Evolutionary conservation across 1,140 invertebrate species (phyloP), one percentile per base, ranked within the genome.

Genomic region (Meteorus sp.): DNA sequence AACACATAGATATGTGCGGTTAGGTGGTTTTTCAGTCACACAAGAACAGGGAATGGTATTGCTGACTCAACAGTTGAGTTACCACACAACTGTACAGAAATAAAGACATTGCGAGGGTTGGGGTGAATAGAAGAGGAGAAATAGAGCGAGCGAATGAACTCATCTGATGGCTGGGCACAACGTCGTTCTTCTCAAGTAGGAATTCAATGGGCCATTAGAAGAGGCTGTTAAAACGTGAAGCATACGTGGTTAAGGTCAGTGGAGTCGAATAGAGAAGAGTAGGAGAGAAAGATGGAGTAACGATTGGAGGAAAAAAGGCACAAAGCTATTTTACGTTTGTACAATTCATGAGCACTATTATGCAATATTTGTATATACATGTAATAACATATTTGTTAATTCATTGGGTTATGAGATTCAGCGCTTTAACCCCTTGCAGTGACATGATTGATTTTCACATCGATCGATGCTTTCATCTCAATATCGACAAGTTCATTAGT

Each of bases 41-140:
- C 68, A 70, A 67, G 66, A 62, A 37, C 55, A 61, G 62, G 66
- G 65, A 68, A 69, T 68, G 48, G 67, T 67, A 69, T 61, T 69
- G 69, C 69, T 71, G 71, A 73, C 63, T 71, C 68, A 65, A 68
- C 66, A n/a, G 57, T 62, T 61, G 61, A 63, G 66, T 62, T 60
- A 22, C 60, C 45, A 56, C 11, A 60, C 62, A n/a, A 13, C 8
- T 11, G 27, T 6, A 13, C 8, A 6, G 44, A 19, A 20, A 11
- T 9, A 23, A 44, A 44, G 41, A 23, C 17, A 23, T 5, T 27
- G 23, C 13, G 7, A 3, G 29, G 27, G 19, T 0, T 7, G 3
- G 7, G 17, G 19, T 44, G 2, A 19, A 44, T 19, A 39, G 13
- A 13, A 39, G n/a, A 13, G 13, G 2, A 15, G 13, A 15, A 15